Percentiles rank a stretch among this genome's conserved stretches.
phyloP scores from a whole-genome alignment of 2,888 invertebrate species.

The Drosophila pegasa region DNA sequence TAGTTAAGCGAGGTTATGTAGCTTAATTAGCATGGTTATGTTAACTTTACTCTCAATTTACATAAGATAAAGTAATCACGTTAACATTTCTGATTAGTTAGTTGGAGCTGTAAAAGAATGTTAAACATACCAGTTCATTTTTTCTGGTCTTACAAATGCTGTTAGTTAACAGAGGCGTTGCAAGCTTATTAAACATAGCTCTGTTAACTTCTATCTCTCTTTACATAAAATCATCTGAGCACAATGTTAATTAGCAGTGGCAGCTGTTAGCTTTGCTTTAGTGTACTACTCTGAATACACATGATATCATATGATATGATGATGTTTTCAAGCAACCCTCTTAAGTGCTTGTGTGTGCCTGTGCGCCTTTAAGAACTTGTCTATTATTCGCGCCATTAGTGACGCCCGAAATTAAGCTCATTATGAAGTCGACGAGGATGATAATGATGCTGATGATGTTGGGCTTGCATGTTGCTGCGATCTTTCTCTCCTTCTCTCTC shows the following conservation, averaged over 20 bases:
- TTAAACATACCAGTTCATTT: not conserved
- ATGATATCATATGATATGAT: too few species aligned
- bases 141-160: not conserved
- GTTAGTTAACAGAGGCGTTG: not conserved
- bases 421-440: conserved; percentile 34
- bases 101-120: not conserved
- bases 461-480: conserved; percentile 44
- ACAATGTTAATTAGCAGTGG: too few species aligned
- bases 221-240: not conserved
- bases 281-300: not conserved
- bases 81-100: too few species aligned
- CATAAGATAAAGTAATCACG: too few species aligned
- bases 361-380: conserved; percentile 42
- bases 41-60: too few species aligned
- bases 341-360: conserved; percentile 10
- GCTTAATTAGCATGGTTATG: not conserved
- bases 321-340: conserved; percentile 20
- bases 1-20: not conserved
- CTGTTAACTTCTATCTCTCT: not conserved
- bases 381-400: conserved; percentile 60
- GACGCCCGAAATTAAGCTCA: conserved; percentile 37
- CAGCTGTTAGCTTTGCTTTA: not conserved
- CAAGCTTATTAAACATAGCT: not conserved
- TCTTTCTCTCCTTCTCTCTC: too few species aligned
- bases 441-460: conserved; percentile 7